Base-by-base conservation (phyloP, 2,888 invertebrate species). In the Philereme transversata region DNA sequence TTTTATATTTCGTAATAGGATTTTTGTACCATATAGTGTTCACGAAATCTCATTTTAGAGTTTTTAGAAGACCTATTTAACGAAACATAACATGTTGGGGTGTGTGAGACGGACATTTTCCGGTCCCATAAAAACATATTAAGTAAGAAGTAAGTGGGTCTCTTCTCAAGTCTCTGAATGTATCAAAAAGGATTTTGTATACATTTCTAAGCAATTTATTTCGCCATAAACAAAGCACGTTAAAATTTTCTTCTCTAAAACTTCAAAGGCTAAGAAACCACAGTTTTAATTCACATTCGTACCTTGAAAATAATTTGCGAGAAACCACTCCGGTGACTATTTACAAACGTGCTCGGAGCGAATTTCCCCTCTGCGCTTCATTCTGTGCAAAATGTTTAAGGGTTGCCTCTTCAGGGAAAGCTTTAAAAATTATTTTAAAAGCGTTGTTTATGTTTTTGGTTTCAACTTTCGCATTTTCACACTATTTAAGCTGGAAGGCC, bases 321-420 rank as follows among this genome's bases (percentile, higher is more conserved):
- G 56, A 59, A 59, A 63, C 63, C 63, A 63, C 63, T 63, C 52
- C 50, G 63, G 56, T 56, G 59, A 63, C 59, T 63, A 63, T 63
- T 63, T 63, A 63, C 63, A 63, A 63, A 63, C 59, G 63, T 60
- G 52, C 63, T 63, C 53, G 11, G 58, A 59, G 55, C 55, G 50
- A 63, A 59, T 63, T 60, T 59, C 59, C 59, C 56, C 59, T 56
- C 47, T 56, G 56, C 63, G 59, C 59, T 63, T 63, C 59, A 63
- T 63, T 59, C 59, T 60, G 45, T 11, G 46, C 54, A 22, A 56
- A 59, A 56, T 52, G 11, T 51, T 53, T 50, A 53, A 63, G 63
- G 63, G 63, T 49, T 63, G 46, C 52, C 59, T 7, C 62, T 52
- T 51, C 22, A 50, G 44, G 10, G 36, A 22, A 59, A 59, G 41